Percentiles rank a stretch among this genome's conserved stretches.
Conservation (phyloP, 2,888 invertebrate species). For the Rotaria socialis region DNA sequence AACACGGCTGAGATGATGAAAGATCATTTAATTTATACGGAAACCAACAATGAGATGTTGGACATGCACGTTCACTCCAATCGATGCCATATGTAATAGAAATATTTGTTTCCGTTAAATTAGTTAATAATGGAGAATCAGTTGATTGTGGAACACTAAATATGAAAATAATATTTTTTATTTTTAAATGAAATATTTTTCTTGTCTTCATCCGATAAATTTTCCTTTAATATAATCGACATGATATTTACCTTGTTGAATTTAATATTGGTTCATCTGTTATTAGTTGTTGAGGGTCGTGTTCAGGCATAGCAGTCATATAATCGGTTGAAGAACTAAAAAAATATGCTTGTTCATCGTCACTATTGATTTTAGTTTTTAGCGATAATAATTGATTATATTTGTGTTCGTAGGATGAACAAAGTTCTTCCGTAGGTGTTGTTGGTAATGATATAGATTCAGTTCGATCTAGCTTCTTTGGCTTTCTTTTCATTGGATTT, state of each 20-base stretch:
- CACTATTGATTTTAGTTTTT: not conserved
- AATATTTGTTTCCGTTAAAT: not conserved
- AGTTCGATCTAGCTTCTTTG: not conserved
- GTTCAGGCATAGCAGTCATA: not conserved
- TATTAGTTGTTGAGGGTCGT: not conserved
- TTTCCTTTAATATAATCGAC: not conserved
- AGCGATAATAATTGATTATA: not conserved
- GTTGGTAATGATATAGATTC: conserved; percentile 15
- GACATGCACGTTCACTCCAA: conserved; percentile 4
- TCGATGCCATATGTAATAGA: not conserved
- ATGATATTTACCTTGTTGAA: not conserved
- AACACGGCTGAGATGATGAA: not conserved
- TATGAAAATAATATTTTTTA: not conserved
- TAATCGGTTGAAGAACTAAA: not conserved
- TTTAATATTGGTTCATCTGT: not conserved
- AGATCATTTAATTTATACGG: not conserved
- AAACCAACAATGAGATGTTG: conserved; percentile 34
- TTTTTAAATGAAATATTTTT: no score
- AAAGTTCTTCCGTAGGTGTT: not conserved
- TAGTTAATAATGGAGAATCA: not conserved
- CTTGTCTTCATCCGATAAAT: no score
- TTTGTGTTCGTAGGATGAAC: not conserved
- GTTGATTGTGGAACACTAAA: not conserved
- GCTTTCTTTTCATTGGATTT: not conserved
- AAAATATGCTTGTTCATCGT: not conserved